Evolutionary conservation across 1,140 invertebrate genomes (phyloP), one percentile per base, ranked within the genome.

Genomic region (Homarus americanus): DNA sequence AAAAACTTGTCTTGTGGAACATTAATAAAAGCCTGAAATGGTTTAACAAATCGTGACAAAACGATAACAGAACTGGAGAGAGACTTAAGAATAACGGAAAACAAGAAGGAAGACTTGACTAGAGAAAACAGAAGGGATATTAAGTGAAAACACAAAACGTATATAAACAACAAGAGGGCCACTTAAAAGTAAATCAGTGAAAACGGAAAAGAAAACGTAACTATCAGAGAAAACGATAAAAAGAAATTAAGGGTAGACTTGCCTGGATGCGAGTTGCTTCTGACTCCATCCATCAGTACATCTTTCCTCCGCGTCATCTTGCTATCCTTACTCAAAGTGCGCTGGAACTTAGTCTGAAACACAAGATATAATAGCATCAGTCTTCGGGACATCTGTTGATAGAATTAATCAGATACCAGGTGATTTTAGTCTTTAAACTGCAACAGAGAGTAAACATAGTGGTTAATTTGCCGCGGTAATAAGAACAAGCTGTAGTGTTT

Each of bases 261-360:
- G 32, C 87, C 87, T 58, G 87, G 87, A 40, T 90, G 87, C 2
- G 87, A 90, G 44, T 90, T 90, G 80, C 87, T 90, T 79, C 87
- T 58, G 28, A 83, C 87, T 7, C 87, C 87, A 44, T 90, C 87
- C 28, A 89, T 40, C 24, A 82, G 79, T 20, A 83, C 66, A 41
- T 90, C 87, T 63, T 83, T 90, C 69, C 87, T 40, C 69, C 87
- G 34, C 2, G 79, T 24, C 15, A 83, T 28, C 80, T 82, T 90
- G 17, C 80, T 80, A 32, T 90, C 87, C 87, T 90, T 90, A 20
- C 87, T 90, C 69, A 80, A 66, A 15, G 87, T 90, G 9, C 87
- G 79, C 20, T 90, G 87, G 36, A 90, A 90, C 80, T 90, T 90
- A 5, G 79, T 90, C 87, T 90, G 87, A 2, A 82, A 82, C 20